Evolutionary conservation across 2,797 vertebrate species (phyloP).

Genomic region (Xyrichtys novacula): DNA sequence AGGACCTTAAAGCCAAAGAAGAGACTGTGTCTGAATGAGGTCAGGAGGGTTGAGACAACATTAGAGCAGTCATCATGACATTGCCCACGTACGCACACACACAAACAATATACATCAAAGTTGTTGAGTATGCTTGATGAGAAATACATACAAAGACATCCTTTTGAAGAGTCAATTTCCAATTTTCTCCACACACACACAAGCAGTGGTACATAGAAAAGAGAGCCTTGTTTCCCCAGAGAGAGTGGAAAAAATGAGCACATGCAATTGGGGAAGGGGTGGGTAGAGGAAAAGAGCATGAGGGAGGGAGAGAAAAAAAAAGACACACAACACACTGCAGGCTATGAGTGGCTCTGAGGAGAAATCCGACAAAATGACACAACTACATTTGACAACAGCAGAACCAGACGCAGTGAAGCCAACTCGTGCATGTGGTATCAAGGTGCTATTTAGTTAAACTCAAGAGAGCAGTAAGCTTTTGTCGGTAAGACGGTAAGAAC

Average conservation of each 20-base stretch:
- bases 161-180: slow-evolving; percentile 3
- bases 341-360: slow-evolving; percentile 18
- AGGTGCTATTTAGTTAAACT: slow-evolving; percentile 17
- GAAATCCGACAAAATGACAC: slow-evolving; percentile 34
- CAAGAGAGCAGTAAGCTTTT: slow-evolving; percentile 19
- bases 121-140: slow-evolving; percentile 8
- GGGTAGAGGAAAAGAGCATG: slow-evolving; percentile 60
- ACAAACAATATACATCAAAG: slow-evolving; percentile 2
- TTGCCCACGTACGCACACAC: neutral
- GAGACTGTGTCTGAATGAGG: slow-evolving; percentile 28
- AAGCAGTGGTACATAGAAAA: slow-evolving; percentile 49
- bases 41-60: slow-evolving; percentile 24
- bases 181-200: slow-evolving; percentile 14
- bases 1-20: slow-evolving; percentile 25
- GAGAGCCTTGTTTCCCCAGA: slow-evolving; percentile 71
- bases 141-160: slow-evolving; percentile 3
- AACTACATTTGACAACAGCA: slow-evolving; percentile 34
- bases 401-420: slow-evolving; percentile 6
- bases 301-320: slow-evolving; percentile 30
- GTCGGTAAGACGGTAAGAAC: slow-evolving; percentile 6
- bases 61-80: slow-evolving; percentile 23
- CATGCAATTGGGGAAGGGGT: slow-evolving; percentile 70
- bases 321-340: slow-evolving; percentile 10
- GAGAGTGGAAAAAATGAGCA: slow-evolving; percentile 83
- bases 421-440: slow-evolving; percentile 3